Conservation (phyloP, 2,113 vertebrate genomes). For the Chunga burmeisteri region DNA sequence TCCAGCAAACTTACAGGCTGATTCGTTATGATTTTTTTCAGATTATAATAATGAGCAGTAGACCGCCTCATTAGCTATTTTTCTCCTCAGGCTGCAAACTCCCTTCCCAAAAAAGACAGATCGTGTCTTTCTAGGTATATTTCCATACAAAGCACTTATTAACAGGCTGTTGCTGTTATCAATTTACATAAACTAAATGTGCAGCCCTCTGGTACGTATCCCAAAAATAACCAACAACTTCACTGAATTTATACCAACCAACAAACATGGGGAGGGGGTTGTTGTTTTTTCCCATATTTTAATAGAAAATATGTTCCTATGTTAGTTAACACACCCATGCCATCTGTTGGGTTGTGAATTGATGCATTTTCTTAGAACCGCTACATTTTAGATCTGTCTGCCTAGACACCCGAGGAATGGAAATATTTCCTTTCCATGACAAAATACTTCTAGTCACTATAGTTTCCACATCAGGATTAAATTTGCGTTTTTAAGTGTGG, state of each 20-base stretch:
- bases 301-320: slow-evolving; percentile 77
- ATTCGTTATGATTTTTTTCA: slow-evolving; percentile 29
- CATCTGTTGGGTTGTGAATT: slow-evolving; percentile 76
- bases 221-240: slow-evolving; percentile 75
- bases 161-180: slow-evolving; percentile 73
- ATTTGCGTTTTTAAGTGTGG: neutral
- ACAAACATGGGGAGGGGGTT: slow-evolving; percentile 63
- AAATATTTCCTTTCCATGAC: neutral
- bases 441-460: neutral
- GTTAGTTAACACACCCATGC: slow-evolving; percentile 76
- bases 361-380: slow-evolving; percentile 61
- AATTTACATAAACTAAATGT: slow-evolving; percentile 76
- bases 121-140: slow-evolving; percentile 64
- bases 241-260: slow-evolving; percentile 73
- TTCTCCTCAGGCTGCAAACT: slow-evolving; percentile 47
- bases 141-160: slow-evolving; percentile 69
- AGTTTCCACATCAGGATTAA: neutral
- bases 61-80: slow-evolving; percentile 38
- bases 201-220: slow-evolving; percentile 69
- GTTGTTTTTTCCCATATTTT: slow-evolving; percentile 71
- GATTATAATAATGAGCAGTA: slow-evolving; percentile 53
- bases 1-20: slow-evolving; percentile 33
- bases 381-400: slow-evolving; percentile 51
- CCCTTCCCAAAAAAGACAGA: slow-evolving; percentile 62
- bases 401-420: slow-evolving; percentile 36